Conservation (phyloP, 1,140 invertebrate species). For the Papilio helenus region DNA sequence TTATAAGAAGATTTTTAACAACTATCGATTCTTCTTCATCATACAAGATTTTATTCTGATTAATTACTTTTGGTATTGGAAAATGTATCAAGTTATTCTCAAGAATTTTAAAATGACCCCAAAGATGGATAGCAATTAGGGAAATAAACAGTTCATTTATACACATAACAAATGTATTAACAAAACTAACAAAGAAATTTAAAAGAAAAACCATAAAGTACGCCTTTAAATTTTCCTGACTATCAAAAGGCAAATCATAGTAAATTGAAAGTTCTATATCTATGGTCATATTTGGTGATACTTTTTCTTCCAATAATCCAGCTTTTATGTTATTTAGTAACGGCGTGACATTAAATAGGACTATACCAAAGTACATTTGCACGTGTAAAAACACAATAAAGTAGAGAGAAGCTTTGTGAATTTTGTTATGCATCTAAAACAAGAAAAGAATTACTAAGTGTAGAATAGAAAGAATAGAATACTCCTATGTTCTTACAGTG, state of each 20-base stretch:
- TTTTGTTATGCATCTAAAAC: slow-evolving; percentile 41
- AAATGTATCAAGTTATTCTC: slow-evolving; percentile 47
- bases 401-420: slow-evolving; percentile 36
- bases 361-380: slow-evolving; percentile 22
- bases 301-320: slow-evolving; percentile 29
- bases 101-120: slow-evolving; percentile 55
- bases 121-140: slow-evolving; percentile 50
- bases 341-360: slow-evolving; percentile 36
- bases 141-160: slow-evolving; percentile 47
- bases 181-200: slow-evolving; percentile 40
- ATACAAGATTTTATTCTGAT: slow-evolving; percentile 4
- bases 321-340: slow-evolving; percentile 41
- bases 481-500: too few relatives aligned
- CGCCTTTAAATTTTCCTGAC: slow-evolving; percentile 32
- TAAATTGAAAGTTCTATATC: slow-evolving; percentile 42
- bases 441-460: background rate
- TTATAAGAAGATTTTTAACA: slow-evolving; percentile 36
- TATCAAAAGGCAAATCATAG: slow-evolving; percentile 42
- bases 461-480: too few relatives aligned
- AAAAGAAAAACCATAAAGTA: slow-evolving; percentile 40
- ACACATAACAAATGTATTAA: slow-evolving; percentile 43
- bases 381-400: slow-evolving; percentile 25
- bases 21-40: slow-evolving; percentile 37
- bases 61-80: slow-evolving; percentile 41
- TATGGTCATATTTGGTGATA: slow-evolving; percentile 34